phyloP scores from a whole-genome alignment of 2,113 vertebrate species.

The Hemibagrus wyckioides region DNA sequence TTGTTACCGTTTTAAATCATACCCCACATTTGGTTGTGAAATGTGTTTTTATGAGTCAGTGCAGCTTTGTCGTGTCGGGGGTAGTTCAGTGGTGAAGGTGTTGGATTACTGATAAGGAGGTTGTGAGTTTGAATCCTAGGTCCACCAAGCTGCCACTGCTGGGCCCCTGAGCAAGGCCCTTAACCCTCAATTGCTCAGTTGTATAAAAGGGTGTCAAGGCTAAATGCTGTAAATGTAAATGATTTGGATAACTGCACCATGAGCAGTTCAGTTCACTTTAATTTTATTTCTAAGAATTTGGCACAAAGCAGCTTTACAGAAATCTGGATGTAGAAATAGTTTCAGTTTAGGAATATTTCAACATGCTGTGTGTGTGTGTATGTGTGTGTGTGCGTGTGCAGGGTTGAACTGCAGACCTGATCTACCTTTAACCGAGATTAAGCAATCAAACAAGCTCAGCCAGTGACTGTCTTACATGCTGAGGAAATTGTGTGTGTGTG shows the following conservation, averaged over 20 bases:
- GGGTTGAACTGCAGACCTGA: background rate
- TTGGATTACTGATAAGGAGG: no score
- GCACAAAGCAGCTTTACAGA: background rate
- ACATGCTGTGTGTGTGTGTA: background rate
- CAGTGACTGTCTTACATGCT: background rate
- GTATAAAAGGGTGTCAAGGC: no score
- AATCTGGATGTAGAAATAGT: background rate
- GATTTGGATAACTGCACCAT: background rate
- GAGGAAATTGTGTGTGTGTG: background rate
- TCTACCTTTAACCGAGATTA: constrained; percentile 25
- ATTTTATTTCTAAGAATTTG: background rate
- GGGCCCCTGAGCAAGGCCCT: no score
- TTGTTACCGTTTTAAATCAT: background rate
- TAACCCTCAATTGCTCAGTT: no score
- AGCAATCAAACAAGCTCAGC: background rate
- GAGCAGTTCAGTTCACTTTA: background rate
- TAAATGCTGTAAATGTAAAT: no score
- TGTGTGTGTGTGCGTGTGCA: background rate
- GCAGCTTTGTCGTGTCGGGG: no score
- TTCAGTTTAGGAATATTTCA: background rate
- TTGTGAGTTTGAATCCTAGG: no score
- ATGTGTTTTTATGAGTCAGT: no score
- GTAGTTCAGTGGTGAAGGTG: no score
- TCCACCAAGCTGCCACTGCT: no score
- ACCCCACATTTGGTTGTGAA: no score